Percentiles rank a stretch among this genome's conserved stretches.
Evolutionary conservation across 2,113 vertebrate genomes (phyloP).

Genomic region (Lonchura striata): DNA sequence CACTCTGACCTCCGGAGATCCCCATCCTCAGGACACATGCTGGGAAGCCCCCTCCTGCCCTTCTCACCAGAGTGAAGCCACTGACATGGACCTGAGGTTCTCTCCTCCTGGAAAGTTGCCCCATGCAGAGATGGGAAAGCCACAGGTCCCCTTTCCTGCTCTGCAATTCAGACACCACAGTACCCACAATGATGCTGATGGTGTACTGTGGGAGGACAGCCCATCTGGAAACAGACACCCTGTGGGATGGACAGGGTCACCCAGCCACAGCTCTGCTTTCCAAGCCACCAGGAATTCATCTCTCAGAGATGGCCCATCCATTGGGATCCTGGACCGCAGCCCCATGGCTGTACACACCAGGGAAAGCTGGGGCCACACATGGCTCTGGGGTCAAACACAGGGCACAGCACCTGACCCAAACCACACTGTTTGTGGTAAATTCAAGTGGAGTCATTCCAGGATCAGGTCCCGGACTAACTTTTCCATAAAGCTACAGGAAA

Average conservation of each 20-base stretch:
- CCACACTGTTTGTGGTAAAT: neutral
- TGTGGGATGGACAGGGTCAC: rapidly evolving
- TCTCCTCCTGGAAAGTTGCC: neutral
- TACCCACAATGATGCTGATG: rapidly evolving
- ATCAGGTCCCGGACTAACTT: neutral
- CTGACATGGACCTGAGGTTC: rapidly evolving
- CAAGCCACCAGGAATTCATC: neutral
- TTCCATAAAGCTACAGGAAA: neutral
- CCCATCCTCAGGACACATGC: rapidly evolving
- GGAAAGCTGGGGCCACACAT: rapidly evolving
- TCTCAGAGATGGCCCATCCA: rapidly evolving
- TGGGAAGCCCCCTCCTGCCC: neutral
- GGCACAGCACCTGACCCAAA: rapidly evolving
- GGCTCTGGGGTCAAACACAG: neutral
- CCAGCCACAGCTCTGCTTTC: neutral
- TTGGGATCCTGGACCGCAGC: rapidly evolving
- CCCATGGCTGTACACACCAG: rapidly evolving
- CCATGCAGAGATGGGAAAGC: neutral
- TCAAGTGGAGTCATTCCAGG: neutral
- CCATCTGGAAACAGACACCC: neutral
- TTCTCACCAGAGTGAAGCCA: neutral
- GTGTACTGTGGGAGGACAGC: neutral
- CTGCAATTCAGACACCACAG: rapidly evolving
- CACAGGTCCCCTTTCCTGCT: rapidly evolving
- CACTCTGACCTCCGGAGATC: neutral